These are phyloP conservation scores for Agonopterix alstromeriana DNA, from an alignment of 2,888 invertebrate genomes.

Conservation along the genomic window DNA sequence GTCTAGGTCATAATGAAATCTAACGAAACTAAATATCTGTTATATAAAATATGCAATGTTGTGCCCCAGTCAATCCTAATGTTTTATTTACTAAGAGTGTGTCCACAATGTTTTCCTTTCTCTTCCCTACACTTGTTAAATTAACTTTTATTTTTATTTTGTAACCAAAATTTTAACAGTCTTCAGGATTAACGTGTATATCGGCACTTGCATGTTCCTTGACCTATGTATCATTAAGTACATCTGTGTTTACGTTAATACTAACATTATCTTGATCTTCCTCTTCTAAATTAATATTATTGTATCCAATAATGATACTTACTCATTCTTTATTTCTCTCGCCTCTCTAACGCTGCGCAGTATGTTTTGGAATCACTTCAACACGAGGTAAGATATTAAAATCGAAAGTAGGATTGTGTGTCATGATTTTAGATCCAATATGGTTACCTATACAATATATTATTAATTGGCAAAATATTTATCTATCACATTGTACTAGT, in stretches of 20 bases:
- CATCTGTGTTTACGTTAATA: constrained; percentile 22
- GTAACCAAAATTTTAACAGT: constrained; percentile 20
- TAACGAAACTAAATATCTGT: constrained; percentile 23
- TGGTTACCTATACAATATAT: constrained; percentile 14
- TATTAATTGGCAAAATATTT: constrained; percentile 25
- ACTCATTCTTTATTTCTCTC: constrained; percentile 79
- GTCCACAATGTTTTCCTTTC: constrained; percentile 53
- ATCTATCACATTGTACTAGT: constrained; percentile 14
- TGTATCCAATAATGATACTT: constrained; percentile 53
- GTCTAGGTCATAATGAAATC: not conserved
- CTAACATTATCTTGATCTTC: constrained; percentile 26
- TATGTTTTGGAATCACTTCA: constrained; percentile 99
- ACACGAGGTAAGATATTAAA: constrained; percentile 92
- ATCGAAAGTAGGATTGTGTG: constrained; percentile 46
- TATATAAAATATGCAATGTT: constrained; percentile 82
- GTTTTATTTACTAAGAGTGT: constrained; percentile 66
- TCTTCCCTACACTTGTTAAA: constrained; percentile 40
- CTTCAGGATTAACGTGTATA: constrained; percentile 14
- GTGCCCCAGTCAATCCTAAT: constrained; percentile 85
- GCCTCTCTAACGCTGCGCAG: constrained; percentile 91
- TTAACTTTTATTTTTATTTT: constrained; percentile 30
- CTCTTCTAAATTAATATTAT: constrained; percentile 53
- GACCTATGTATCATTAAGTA: constrained; percentile 21
- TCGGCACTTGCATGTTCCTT: constrained; percentile 55
- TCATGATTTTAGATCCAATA: constrained; percentile 14